Conservation (phyloP, 2,113 vertebrate species). For the Prochilodus magdalenae region DNA sequence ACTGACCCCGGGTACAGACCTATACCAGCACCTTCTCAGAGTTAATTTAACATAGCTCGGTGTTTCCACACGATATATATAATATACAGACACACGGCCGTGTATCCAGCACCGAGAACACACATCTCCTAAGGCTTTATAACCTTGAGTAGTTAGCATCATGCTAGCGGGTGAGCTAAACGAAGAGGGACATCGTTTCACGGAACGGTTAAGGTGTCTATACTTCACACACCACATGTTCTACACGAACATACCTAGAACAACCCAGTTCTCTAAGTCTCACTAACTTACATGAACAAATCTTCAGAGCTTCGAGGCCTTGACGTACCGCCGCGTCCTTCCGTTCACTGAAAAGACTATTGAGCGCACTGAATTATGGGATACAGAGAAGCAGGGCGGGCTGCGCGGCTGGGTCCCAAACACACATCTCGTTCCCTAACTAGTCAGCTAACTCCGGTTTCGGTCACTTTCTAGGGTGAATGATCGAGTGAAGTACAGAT, state of each 20-base stretch:
- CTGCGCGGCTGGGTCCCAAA: background rate
- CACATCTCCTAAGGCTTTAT: no score
- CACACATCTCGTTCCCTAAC: background rate
- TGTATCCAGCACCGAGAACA: no score
- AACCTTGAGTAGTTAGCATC: no score
- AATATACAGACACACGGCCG: no score
- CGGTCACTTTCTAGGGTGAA: background rate
- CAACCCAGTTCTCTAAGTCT: no score
- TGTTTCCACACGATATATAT: no score
- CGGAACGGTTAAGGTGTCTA: background rate
- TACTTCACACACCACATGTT: background rate
- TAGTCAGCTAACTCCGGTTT: background rate
- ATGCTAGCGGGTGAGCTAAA: background rate
- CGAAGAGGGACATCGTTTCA: background rate
- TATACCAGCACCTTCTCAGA: no score
- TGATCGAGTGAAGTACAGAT: no score
- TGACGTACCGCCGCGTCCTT: slow-evolving; percentile 50
- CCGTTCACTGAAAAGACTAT: slow-evolving; percentile 57
- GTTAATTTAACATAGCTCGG: background rate
- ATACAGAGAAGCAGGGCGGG: slow-evolving; percentile 18
- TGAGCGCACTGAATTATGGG: slow-evolving; percentile 68
- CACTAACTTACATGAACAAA: no score
- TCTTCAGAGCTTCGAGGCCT: slow-evolving; percentile 19
- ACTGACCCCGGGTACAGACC: no score
- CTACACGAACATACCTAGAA: background rate